Percentiles rank a stretch among this genome's conserved stretches.
Evolutionary conservation across 2,113 vertebrate genomes (phyloP).

Genomic region (Phodopus roborovskii): DNA sequence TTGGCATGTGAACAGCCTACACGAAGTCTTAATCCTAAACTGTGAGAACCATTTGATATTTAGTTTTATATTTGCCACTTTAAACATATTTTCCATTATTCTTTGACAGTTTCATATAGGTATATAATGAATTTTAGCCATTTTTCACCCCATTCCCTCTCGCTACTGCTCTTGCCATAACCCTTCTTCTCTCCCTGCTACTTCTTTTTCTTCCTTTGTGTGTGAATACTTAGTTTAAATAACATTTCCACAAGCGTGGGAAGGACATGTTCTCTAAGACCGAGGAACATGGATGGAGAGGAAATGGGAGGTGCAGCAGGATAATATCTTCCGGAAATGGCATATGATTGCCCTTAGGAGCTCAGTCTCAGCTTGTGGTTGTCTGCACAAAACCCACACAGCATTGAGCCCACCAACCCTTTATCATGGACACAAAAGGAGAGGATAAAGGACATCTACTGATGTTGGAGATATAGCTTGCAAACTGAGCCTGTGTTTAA

Average conservation of each 20-base stretch:
- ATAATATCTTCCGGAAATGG: background rate
- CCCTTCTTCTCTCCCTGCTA: background rate
- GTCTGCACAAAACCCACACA: background rate
- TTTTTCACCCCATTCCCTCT: background rate
- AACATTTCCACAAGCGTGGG: background rate
- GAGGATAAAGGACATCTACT: background rate
- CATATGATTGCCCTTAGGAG: background rate
- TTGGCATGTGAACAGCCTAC: background rate
- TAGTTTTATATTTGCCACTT: background rate
- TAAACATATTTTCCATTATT: background rate
- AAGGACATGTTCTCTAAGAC: background rate
- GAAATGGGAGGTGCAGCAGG: background rate
- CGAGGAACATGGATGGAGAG: background rate
- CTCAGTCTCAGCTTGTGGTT: background rate
- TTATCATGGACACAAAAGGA: accelerated
- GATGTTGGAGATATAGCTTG: background rate
- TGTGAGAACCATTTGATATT: background rate
- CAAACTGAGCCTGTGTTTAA: background rate
- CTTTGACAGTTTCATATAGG: background rate
- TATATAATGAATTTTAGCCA: too few species aligned
- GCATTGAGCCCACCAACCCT: background rate
- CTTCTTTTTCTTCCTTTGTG: too few species aligned
- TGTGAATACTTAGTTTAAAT: background rate
- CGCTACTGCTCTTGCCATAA: background rate
- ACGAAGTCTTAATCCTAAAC: background rate